Conservation (phyloP, 2,113 vertebrate species). For the Morone chrysops region DNA sequence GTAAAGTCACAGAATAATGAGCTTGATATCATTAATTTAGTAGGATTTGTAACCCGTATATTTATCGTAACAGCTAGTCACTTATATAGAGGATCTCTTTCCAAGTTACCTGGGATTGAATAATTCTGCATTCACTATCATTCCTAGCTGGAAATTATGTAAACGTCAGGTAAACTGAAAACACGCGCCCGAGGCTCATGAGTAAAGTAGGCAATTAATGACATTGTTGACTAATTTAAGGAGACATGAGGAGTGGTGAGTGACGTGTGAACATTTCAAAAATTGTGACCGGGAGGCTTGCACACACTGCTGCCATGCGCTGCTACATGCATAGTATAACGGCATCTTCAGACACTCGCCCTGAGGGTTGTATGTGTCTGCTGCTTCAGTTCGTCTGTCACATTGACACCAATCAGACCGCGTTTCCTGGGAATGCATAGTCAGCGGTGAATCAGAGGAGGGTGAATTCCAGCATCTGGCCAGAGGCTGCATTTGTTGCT, state of each 20-base stretch:
- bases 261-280: not conserved
- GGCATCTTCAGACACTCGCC: constrained; percentile 2
- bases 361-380: not conserved
- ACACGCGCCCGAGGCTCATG: too few relatives aligned
- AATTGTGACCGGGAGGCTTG: not conserved
- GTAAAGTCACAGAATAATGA: not conserved
- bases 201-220: not conserved
- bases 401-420: not conserved
- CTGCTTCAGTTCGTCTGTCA: not conserved
- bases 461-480: constrained; percentile 16
- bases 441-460: constrained; percentile 24
- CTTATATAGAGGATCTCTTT: not conserved
- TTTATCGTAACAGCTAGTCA: not conserved
- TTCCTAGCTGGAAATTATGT: not conserved
- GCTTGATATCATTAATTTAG: not conserved
- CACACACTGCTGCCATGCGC: not conserved
- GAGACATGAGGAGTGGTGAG: not conserved
- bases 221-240: not conserved
- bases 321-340: not conserved
- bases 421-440: constrained; percentile 23
- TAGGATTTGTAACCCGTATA: not conserved
- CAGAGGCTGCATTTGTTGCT: not conserved
- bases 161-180: not conserved
- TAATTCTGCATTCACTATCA: not conserved
- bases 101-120: not conserved